Evolutionary conservation across 2,797 vertebrate species (phyloP).

Genomic region (Hipposideros larvatus): DNA sequence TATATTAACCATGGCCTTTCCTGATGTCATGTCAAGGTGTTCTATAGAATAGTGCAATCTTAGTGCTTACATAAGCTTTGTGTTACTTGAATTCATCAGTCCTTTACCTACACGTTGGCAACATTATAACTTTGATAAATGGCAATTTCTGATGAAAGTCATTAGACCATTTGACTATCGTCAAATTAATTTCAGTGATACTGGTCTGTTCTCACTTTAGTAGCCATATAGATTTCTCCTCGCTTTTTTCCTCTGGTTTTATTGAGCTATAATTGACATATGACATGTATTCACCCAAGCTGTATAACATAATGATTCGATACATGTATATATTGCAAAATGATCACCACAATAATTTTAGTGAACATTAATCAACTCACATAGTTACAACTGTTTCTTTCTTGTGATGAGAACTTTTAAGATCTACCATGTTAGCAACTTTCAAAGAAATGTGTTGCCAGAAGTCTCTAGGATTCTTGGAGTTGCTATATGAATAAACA

Average conservation of each 20-base stretch:
- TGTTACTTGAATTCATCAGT: background rate
- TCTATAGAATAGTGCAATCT: background rate
- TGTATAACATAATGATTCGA: background rate
- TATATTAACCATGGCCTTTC: background rate
- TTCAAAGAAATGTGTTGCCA: background rate
- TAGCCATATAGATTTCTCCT: background rate
- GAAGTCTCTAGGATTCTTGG: background rate
- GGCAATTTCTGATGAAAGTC: background rate
- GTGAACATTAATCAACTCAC: background rate
- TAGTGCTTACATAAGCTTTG: background rate
- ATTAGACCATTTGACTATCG: background rate
- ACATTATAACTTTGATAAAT: background rate
- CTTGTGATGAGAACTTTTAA: background rate
- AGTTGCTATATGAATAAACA: background rate
- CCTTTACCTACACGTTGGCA: background rate
- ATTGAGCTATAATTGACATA: background rate
- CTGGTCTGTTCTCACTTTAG: background rate
- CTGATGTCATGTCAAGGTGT: background rate
- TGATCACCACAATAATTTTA: background rate
- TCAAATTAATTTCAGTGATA: constrained; percentile 55
- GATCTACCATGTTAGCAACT: background rate
- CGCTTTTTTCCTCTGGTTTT: background rate
- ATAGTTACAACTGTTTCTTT: background rate
- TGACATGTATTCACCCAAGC: background rate
- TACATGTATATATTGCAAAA: background rate